These are phyloP conservation scores for Gadus chalcogrammus DNA, from an alignment of 2,113 vertebrate genomes.

Conservation along the genomic window DNA sequence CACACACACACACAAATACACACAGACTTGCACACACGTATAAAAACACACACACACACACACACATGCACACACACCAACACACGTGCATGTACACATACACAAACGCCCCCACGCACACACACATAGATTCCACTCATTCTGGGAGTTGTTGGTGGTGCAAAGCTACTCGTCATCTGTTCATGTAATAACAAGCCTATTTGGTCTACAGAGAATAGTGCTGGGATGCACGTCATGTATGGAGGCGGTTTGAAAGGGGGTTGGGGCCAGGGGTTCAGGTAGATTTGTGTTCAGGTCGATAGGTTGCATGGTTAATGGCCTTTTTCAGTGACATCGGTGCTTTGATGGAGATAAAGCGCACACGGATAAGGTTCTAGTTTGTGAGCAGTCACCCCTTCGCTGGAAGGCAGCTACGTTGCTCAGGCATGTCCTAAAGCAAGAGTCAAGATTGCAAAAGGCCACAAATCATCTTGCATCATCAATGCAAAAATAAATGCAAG, in stretches of 20 bases:
- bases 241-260: too few species aligned
- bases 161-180: neutral
- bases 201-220: too few species aligned
- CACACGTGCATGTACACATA: too few species aligned
- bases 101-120: too few species aligned
- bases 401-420: constrained; percentile 10
- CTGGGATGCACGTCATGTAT: neutral
- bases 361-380: neutral
- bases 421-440: constrained; percentile 5
- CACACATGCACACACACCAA: too few species aligned
- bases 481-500: neutral
- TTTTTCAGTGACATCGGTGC: constrained; percentile 44
- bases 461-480: neutral
- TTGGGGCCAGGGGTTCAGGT: neutral
- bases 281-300: constrained; percentile 12
- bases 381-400: neutral
- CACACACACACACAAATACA: too few species aligned
- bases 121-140: too few species aligned
- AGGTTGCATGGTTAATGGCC: constrained; percentile 23
- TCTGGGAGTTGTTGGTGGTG: too few species aligned
- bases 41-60: too few species aligned
- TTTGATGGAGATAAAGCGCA: constrained; percentile 26
- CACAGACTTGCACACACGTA: too few species aligned
- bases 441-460: neutral
- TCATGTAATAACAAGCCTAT: constrained; percentile 8